Percentiles rank a stretch among this genome's conserved stretches.
These are phyloP conservation scores for Wiebesia pumilae DNA, from an alignment of 1,140 invertebrate genomes.

Conservation along the genomic window DNA sequence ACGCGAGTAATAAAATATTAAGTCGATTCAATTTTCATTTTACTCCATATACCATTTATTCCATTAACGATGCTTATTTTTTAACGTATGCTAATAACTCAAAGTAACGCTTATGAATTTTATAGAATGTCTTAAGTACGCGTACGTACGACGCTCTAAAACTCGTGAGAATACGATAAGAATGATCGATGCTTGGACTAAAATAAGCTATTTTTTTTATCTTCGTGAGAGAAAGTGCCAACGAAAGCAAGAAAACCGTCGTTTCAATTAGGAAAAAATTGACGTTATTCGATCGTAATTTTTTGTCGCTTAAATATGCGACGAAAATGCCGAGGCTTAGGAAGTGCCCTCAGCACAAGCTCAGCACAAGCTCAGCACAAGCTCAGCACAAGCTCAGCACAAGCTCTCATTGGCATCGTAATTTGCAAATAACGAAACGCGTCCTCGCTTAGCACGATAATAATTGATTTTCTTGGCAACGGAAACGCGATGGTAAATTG, in stretches of 20 bases:
- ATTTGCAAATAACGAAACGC: background rate
- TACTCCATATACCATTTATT: background rate
- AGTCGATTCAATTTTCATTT: background rate
- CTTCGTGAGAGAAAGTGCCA: too few species aligned
- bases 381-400: too few species aligned
- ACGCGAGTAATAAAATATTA: background rate
- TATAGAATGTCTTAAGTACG: conserved; percentile 1
- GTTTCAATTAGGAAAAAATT: too few species aligned
- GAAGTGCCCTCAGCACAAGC: too few species aligned
- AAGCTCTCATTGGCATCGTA: too few species aligned
- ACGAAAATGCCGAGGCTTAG: too few species aligned
- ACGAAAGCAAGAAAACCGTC: too few species aligned
- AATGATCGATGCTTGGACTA: background rate
- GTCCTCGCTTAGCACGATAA: background rate
- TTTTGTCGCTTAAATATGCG: too few species aligned
- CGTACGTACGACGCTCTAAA: background rate
- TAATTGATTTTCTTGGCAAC: background rate
- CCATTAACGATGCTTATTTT: background rate
- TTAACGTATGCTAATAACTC: background rate
- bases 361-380: too few species aligned
- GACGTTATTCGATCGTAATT: too few species aligned
- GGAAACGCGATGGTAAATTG: background rate
- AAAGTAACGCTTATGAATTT: background rate
- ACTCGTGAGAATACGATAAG: background rate
- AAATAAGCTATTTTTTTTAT: background rate